Evolutionary conservation across 2,113 vertebrate genomes (phyloP), one percentile per base, ranked within the genome.

Genomic region (Microtus oregoni): DNA sequence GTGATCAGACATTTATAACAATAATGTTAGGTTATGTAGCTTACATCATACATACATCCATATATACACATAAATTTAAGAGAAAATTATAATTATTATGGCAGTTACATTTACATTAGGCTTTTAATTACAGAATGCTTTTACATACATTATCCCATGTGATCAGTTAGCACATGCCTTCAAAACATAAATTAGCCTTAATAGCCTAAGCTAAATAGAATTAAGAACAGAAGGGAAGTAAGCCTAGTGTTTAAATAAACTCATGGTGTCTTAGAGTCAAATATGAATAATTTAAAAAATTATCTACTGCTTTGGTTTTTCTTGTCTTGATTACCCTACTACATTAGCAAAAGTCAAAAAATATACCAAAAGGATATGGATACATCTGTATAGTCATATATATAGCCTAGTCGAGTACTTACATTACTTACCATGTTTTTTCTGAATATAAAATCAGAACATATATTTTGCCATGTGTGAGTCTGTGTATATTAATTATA

Each of bases 141-240:
- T 96, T 93, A 96, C 95, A 86, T 97, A 89, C 41, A 92, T 96
- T 97, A 95, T 94, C 50, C 78, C 24, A 7, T 92, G 75, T 94
- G 91, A 94, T 96, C 92, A 94, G 94, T 86, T 97, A 94, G 77
- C 61, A 19, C 85, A 58, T 94, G 91, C 61, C 89, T 97, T 97
- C 97, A 91, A 96, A 96, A 94, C 92, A 95, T 94, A 97, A 97
- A 95, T 98, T 95, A 93, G 76, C 70, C 92, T 93, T 95, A 92
- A 97, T 94, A 97, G 89, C 94, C 82, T 95, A 90, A 90, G 88
- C 94, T 93, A 95, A 96, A 97, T 93, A 96, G 78, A 95, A 96
- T 96, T 94, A 95, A 93, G 93, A 72, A 47, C 89, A 94, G 96
- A 96, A 96, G 65, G 88, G 55, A 78, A 67, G 22, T 38, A 94